Conservation (phyloP, 2,113 vertebrate genomes). For the Numenius arquata region DNA sequence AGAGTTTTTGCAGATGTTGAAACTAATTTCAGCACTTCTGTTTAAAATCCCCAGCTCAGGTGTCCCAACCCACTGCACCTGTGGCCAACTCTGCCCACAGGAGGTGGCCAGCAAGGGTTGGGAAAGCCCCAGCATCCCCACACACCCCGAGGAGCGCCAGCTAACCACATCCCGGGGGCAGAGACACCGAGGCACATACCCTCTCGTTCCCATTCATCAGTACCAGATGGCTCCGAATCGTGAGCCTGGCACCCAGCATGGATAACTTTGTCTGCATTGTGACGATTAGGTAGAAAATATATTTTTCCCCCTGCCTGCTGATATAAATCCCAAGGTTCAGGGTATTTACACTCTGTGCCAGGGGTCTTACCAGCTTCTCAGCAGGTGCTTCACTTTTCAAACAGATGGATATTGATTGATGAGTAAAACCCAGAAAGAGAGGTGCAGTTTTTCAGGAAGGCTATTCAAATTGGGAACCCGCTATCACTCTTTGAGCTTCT, state of each 20-base stretch:
- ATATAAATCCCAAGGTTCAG: background rate
- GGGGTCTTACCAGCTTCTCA: constrained; percentile 10
- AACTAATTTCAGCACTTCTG: constrained; percentile 7
- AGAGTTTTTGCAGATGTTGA: constrained; percentile 36
- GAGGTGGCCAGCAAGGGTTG: rapidly evolving
- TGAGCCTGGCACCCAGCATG: background rate
- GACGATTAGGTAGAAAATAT: background rate
- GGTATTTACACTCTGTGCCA: background rate
- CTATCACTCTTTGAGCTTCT: background rate
- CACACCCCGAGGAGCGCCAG: rapidly evolving
- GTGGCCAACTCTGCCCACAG: rapidly evolving
- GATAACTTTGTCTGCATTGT: background rate
- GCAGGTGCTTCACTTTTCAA: constrained; percentile 6
- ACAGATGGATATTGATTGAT: constrained; percentile 22
- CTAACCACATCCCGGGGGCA: background rate
- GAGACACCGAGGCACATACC: background rate
- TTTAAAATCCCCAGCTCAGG: background rate
- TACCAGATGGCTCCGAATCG: background rate
- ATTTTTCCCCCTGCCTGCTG: background rate
- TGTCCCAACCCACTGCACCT: background rate
- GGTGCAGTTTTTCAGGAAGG: background rate
- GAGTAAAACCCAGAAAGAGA: background rate
- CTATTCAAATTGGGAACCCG: background rate
- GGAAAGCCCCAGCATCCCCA: background rate
- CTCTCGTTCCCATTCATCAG: background rate